Base-by-base conservation (phyloP, 1,140 invertebrate species). In the Lepidurus arcticus region DNA sequence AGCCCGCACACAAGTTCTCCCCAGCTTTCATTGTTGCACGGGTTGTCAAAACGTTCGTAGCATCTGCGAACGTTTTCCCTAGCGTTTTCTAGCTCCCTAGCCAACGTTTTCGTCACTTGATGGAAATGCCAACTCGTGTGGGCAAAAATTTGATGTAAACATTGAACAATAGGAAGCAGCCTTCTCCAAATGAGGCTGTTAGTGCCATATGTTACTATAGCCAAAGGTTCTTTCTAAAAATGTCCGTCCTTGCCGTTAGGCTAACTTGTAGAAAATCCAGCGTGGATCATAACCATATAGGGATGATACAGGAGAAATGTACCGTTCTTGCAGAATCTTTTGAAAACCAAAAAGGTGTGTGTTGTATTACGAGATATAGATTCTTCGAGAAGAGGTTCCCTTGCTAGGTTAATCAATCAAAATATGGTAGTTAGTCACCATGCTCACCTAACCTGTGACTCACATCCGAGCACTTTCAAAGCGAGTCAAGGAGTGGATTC, bases 241-340 rank as follows among this genome's bases (percentile, higher is more conserved):
- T 65, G 53, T 65, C 13, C 53, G 53, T 65, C 53, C 53, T 65
- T 65, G 53, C 53, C 53, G 53, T 65, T 21, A 65, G 53, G 53
- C 53, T 65, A 65, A 65, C 16, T 65, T 65, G 21, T 65, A 21
- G 53, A 21, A 34, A 65, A 65, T 65, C 16, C 53, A 65, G 16
- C n/a, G 53, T 21, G 53, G 53, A 13, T 13, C 53, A 65, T 65
- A 65, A 65, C 53, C n/a, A 65, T 65, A 21, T 65, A 65, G 16
- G 53, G 53, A 13, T 65, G 53, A 47, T 47, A n/a, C 0, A 65
- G 13, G 53, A 9, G 8, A 7, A 65, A n/a, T 65, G 53, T 16
- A 21, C 16, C 16, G 9, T 21, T 65, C 21, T 65, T 65, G n/a
- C 21, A 65, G 53, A 13, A 65, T 21, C 13, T 10, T 47, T 7